Evolutionary conservation across 2,797 vertebrate genomes (phyloP).

Genomic region (Macroramphosus scolopax): DNA sequence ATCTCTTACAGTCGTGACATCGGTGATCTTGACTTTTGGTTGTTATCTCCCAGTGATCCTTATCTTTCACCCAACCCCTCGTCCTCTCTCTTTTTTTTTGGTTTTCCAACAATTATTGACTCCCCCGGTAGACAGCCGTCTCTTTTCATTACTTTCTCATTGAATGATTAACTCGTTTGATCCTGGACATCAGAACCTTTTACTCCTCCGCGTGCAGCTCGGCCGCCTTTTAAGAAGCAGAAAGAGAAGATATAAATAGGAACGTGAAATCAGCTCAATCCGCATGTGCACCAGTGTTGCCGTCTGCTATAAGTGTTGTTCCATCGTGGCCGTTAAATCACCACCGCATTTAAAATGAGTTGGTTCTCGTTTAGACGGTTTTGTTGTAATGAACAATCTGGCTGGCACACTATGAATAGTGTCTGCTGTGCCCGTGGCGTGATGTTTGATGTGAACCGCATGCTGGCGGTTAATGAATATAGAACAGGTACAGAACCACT

Average conservation of each 20-base stretch:
- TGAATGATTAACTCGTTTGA: constrained; percentile 58
- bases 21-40: constrained; percentile 7
- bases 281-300: too few relatives aligned
- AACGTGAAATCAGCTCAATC: constrained; percentile 53
- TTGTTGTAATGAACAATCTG: constrained; percentile 35
- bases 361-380: constrained; percentile 34
- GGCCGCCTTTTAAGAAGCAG: neutral
- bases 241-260: constrained; percentile 44
- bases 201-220: constrained; percentile 9
- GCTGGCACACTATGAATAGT: constrained; percentile 25
- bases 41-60: neutral
- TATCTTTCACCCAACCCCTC: constrained; percentile 8
- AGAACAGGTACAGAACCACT: constrained; percentile 19
- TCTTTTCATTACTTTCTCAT: constrained; percentile 12
- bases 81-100: constrained; percentile 8
- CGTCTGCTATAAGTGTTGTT: constrained; percentile 59
- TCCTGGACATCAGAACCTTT: constrained; percentile 23
- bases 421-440: constrained; percentile 35
- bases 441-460: constrained; percentile 41
- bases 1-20: too few relatives aligned
- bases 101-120: constrained; percentile 48
- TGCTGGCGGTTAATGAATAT: constrained; percentile 32
- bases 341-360: constrained; percentile 45
- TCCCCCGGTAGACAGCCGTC: constrained; percentile 4
- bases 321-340: constrained; percentile 35